phyloP scores from a whole-genome alignment of 2,888 invertebrate species.

The Aphidoletes aphidimyza region DNA sequence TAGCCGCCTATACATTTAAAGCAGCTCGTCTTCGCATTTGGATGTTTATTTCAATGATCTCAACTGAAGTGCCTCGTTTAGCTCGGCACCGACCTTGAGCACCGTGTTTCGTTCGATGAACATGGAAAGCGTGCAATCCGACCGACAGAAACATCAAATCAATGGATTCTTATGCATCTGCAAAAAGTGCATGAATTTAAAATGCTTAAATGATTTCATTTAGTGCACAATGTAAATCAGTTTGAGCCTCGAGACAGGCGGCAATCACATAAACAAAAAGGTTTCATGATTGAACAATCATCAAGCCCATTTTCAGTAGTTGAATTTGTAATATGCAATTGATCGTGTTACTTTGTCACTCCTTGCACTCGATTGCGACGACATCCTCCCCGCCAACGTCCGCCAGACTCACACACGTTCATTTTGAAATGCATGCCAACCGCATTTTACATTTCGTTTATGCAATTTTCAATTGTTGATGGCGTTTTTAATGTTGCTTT shows the following conservation, averaged over 20 bases:
- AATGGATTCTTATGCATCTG: neutral
- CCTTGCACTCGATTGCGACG: neutral
- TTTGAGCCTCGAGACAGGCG: neutral
- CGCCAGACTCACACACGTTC: too few relatives aligned
- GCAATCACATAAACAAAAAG: neutral
- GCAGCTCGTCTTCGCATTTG: too few relatives aligned
- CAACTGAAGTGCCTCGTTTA: too few relatives aligned
- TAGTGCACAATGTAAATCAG: too few relatives aligned
- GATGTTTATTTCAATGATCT: too few relatives aligned
- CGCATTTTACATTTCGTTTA: too few relatives aligned
- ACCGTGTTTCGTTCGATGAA: neutral
- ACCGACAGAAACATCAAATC: neutral
- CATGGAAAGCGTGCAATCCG: neutral
- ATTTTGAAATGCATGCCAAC: too few relatives aligned
- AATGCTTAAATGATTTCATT: too few relatives aligned
- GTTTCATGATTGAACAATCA: neutral
- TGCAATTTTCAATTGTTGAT: too few relatives aligned
- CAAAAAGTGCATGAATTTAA: neutral
- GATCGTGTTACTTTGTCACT: neutral
- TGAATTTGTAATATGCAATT: too few relatives aligned
- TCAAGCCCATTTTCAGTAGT: neutral
- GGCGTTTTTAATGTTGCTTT: too few relatives aligned
- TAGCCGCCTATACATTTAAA: too few relatives aligned
- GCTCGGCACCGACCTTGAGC: neutral
- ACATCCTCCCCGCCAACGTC: neutral